Base-by-base conservation (phyloP, 1,140 invertebrate species). In the Orius laevigatus region DNA sequence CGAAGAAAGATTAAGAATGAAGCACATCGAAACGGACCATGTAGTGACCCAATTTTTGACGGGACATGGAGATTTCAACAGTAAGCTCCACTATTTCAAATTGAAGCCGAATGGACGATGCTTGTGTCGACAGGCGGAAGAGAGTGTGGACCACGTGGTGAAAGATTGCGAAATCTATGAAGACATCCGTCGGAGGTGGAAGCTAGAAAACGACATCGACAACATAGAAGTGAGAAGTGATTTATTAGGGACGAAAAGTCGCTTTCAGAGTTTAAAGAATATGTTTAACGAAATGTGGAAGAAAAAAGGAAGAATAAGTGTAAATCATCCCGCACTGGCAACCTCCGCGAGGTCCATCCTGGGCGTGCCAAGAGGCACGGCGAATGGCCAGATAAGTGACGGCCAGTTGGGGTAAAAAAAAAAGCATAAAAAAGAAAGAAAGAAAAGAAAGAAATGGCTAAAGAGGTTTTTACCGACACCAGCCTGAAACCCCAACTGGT, bases 21-120 rank as follows among this genome's bases (percentile, higher is more conserved):
- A 34, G 33, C 33, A 34, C 33, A 34, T 34, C 33, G 33, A 34
- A n/a, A n/a, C n/a, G 32, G 46, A 51, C 16, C 49, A 50, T 41
- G 32, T 31, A 16, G 32, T 50, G 33, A 39, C 36, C 1, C 49
- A 50, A 20, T 50, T 50, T 32, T 10, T 46, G 8, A 48, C 42
- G 9, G 49, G 49, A 5, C 49, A 50, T 35, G 49, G 49, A 2
- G 49, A 32, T 14, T 50, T 50, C 11, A 35, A 33, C 3, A 10
- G 19, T 6, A 50, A 45, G 16, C 25, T 48, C 14, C 14, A 14
- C 3, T 11, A 16, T 16, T 43, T 43, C 8, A 11, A 16, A n/a
- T 16, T 43, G 2, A 20, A 16, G 41, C n/a, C 8, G n/a, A 34
- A 34, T 34, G 8, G 8, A 34, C 33, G n/a, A 8, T 34, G 33